These are phyloP conservation scores for Choristoneura rosaceana DNA, from an alignment of 2,888 invertebrate genomes.

Conservation along the genomic window DNA sequence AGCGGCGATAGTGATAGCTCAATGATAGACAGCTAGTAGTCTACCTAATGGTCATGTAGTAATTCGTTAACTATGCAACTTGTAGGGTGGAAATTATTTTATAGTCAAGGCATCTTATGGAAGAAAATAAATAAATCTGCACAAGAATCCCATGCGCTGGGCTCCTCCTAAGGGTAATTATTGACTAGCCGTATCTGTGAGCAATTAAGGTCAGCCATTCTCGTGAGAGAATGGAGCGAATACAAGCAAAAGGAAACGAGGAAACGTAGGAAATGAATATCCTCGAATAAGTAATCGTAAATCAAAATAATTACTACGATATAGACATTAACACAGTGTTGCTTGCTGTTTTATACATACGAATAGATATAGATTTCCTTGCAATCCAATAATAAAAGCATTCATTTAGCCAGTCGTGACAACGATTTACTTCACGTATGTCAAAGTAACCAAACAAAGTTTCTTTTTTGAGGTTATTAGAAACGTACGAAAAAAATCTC, in stretches of 20 bases:
- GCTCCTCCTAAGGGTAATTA: conserved; percentile 11
- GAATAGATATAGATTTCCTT: not conserved
- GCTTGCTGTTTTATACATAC: not conserved
- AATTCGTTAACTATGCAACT: not conserved
- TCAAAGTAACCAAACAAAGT: not conserved
- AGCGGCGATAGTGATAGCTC: too few relatives aligned
- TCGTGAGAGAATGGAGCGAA: conserved; percentile 24
- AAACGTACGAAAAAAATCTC: conserved; percentile 5
- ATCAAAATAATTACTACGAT: conserved; percentile 14
- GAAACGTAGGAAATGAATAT: conserved; percentile 30
- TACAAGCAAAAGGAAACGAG: conserved; percentile 19
- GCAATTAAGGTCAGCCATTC: conserved; percentile 36
- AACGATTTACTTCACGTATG: not conserved
- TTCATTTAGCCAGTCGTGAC: not conserved
- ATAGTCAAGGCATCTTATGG: not conserved
- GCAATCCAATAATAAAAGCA: not conserved
- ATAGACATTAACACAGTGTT: not conserved
- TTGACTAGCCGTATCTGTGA: conserved; percentile 23
- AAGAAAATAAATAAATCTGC: not conserved
- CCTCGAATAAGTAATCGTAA: conserved; percentile 17
- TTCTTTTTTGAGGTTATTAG: not conserved
- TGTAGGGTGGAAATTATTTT: not conserved
- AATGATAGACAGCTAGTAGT: too few relatives aligned
- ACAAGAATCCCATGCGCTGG: not conserved
- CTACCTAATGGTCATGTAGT: not conserved